Evolutionary conservation across 2,113 vertebrate genomes (phyloP).

Genomic region (Oncorhynchus nerka): DNA sequence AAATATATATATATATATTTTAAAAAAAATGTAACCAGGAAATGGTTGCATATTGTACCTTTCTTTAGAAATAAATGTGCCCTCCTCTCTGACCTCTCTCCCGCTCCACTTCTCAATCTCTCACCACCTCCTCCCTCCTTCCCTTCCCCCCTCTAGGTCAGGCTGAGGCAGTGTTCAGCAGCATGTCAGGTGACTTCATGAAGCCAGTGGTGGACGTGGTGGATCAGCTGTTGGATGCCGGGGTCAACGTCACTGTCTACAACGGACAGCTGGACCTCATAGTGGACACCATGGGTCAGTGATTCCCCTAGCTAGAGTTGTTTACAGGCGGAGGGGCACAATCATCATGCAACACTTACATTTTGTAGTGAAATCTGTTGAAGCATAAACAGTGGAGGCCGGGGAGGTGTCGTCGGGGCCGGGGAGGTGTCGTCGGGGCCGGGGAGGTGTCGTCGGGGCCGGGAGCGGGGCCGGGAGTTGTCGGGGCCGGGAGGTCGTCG

Average conservation of each 20-base stretch:
- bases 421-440: too few relatives aligned
- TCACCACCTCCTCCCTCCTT: not conserved
- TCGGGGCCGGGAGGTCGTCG: too few relatives aligned
- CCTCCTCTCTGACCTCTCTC: not conserved
- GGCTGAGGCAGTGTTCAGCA: conserved; percentile 77
- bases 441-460: too few relatives aligned
- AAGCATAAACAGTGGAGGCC: not conserved
- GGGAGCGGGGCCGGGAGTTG: too few relatives aligned
- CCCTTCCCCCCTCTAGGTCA: conserved; percentile 74
- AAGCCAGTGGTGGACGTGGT: conserved; percentile 84
- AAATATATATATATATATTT: too few relatives aligned
- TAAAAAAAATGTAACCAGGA: too few relatives aligned
- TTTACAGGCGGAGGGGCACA: too few relatives aligned
- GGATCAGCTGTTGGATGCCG: conserved; percentile 80
- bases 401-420: not conserved
- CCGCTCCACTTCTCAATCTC: not conserved
- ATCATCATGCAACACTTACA: too few relatives aligned
- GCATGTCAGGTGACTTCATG: conserved; percentile 95
- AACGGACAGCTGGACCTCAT: conserved; percentile 97
- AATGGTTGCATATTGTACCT: too few relatives aligned
- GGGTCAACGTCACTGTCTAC: conserved; percentile 87
- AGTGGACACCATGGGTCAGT: conserved; percentile 90
- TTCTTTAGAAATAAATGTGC: too few relatives aligned
- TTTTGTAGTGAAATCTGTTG: not conserved
- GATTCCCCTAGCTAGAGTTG: too few relatives aligned